Evolutionary conservation across 2,113 vertebrate genomes (phyloP).

Genomic region (Nycticebus coucang): DNA sequence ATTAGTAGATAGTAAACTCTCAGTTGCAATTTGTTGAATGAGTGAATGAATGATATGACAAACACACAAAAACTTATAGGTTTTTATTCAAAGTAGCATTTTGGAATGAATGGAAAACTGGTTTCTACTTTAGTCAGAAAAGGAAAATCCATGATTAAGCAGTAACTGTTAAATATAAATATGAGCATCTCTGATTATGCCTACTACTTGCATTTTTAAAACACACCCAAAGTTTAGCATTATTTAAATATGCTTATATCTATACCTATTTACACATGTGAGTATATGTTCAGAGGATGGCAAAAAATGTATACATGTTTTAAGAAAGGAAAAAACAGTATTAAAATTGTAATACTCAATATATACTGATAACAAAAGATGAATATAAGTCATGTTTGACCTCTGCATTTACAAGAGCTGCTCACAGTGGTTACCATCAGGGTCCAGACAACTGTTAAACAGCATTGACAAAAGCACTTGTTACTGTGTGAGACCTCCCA

Average conservation of each 20-base stretch:
- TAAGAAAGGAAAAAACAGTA: too few relatives aligned
- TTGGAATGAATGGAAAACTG: not conserved
- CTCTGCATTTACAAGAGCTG: too few relatives aligned
- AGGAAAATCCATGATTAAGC: not conserved
- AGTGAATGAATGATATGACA: not conserved
- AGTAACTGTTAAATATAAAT: not conserved
- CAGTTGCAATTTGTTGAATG: not conserved
- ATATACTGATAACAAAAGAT: too few relatives aligned
- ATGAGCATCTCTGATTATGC: not conserved
- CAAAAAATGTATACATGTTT: too few relatives aligned
- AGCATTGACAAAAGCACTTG: too few relatives aligned
- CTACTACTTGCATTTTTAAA: not conserved
- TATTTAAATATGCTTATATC: not conserved
- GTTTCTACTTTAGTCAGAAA: slow-evolving; percentile 6
- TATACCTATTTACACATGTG: not conserved
- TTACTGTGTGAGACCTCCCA: too few relatives aligned
- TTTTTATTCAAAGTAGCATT: not conserved
- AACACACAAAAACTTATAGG: not conserved
- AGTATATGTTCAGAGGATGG: too few relatives aligned
- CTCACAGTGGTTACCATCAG: too few relatives aligned
- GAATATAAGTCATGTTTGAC: too few relatives aligned
- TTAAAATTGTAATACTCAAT: too few relatives aligned
- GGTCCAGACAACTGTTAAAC: too few relatives aligned
- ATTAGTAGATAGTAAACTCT: not conserved
- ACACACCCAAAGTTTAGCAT: not conserved